These are phyloP conservation scores for Hydropsyche tenuis DNA, from an alignment of 1,140 invertebrate species.

Conservation along the genomic window DNA sequence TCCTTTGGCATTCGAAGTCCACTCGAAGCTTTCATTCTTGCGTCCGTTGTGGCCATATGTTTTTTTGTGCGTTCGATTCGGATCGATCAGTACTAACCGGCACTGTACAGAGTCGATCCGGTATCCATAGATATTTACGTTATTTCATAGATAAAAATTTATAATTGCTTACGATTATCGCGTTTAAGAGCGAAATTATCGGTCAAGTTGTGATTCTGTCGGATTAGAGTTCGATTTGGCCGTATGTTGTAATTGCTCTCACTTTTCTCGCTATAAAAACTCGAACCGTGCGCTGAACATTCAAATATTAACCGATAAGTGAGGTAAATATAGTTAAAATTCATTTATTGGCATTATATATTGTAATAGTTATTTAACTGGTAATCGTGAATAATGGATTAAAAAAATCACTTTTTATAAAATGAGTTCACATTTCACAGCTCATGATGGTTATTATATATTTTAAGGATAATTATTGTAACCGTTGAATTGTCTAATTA, in stretches of 20 bases:
- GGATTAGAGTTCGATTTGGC: no score
- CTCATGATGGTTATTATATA: constrained; percentile 38
- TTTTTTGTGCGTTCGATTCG: constrained; percentile 9
- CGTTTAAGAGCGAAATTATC: no score
- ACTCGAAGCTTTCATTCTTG: background rate
- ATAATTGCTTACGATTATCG: no score
- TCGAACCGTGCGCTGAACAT: background rate
- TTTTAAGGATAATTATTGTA: constrained; percentile 39
- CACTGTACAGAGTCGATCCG: background rate
- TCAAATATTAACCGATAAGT: constrained; percentile 3
- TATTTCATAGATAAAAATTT: no score
- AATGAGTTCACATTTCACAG: constrained; percentile 36
- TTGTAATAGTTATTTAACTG: background rate
- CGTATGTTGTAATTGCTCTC: no score
- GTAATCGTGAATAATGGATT: background rate
- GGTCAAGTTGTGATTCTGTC: no score
- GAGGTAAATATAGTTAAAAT: constrained; percentile 3
- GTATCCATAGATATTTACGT: no score
- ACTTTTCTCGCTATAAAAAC: constrained; percentile 8
- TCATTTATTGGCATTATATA: constrained; percentile 17
- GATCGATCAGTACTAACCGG: no score
- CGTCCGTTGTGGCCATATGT: background rate
- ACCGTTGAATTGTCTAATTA: constrained; percentile 36
- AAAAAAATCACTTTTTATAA: constrained; percentile 40
- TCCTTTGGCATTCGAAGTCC: background rate